Conservation (phyloP, 2,113 vertebrate species). For the Synodontis membranacea region DNA sequence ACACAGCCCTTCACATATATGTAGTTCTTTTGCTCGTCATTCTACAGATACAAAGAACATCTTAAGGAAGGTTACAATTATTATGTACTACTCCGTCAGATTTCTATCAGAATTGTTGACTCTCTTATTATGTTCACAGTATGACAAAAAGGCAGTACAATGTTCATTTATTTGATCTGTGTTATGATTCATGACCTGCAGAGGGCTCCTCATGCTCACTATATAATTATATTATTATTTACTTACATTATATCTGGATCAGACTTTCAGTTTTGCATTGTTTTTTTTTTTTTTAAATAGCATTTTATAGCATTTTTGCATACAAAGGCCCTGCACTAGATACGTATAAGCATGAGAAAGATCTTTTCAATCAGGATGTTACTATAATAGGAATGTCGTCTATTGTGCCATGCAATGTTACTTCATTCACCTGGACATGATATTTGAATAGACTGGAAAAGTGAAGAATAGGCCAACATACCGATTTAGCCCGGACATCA, state of each 20-base stretch:
- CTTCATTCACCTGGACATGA: not conserved
- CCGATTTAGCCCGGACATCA: constrained; percentile 89
- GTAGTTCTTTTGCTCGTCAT: constrained; percentile 89
- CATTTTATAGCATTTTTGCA: not conserved
- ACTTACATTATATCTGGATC: not conserved
- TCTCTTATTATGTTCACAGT: not conserved
- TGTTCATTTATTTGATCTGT: not conserved
- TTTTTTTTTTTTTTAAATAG: too few species aligned
- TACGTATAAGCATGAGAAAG: not conserved
- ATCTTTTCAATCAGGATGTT: not conserved
- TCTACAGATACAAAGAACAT: constrained; percentile 66
- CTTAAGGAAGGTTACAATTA: not conserved
- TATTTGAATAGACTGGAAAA: constrained; percentile 52
- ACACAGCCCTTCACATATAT: constrained; percentile 98
- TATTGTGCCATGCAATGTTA: not conserved
- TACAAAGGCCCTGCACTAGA: too few species aligned
- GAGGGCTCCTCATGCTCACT: constrained; percentile 18
- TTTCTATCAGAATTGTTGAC: not conserved
- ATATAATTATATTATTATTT: not conserved
- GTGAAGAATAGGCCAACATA: constrained; percentile 68
- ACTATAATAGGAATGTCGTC: not conserved
- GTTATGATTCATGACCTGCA: constrained; percentile 4
- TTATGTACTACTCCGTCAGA: not conserved
- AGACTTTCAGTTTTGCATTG: not conserved
- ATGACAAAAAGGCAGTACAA: not conserved